These are phyloP conservation scores for Bombus soroeensis DNA, from an alignment of 1,140 invertebrate genomes.

Conservation along the genomic window DNA sequence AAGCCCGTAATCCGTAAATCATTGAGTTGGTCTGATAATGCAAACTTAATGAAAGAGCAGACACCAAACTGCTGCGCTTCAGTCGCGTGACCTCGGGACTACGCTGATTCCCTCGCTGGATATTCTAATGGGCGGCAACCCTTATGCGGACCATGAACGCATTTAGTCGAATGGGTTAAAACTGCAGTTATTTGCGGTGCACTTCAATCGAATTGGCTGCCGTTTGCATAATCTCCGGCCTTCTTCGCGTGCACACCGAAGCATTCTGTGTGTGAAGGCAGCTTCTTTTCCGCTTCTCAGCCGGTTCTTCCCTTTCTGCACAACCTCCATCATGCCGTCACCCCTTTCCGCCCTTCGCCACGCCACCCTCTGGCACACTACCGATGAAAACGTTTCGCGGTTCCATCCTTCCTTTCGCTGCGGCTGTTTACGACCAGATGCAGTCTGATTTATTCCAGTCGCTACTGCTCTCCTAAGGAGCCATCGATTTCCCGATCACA, in stretches of 20 bases:
- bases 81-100: constrained; percentile 1
- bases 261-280: constrained; percentile 36
- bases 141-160: constrained; percentile 52
- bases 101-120: constrained; percentile 48
- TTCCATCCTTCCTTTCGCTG: constrained; percentile 4
- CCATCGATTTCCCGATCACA: constrained; percentile 37
- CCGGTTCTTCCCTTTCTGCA: constrained; percentile 43
- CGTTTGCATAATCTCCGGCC: constrained; percentile 80
- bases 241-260: constrained; percentile 28
- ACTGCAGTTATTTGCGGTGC: constrained; percentile 82
- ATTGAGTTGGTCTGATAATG: not conserved
- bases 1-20: not conserved
- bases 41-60: constrained; percentile 14
- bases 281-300: constrained; percentile 48
- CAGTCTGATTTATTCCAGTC: constrained; percentile 46
- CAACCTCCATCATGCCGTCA: constrained; percentile 11
- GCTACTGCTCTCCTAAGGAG: not conserved
- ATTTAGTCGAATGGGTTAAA: constrained; percentile 79
- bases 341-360: not conserved
- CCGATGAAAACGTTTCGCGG: constrained; percentile 54
- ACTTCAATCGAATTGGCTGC: constrained; percentile 82
- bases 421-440: constrained; percentile 50
- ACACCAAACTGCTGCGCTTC: no score
- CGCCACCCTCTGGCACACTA: not conserved
- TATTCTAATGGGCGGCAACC: constrained; percentile 77